Evolutionary conservation across 2,113 vertebrate genomes (phyloP), one percentile per base, ranked within the genome.

Genomic region (Accipiter virgatus): DNA sequence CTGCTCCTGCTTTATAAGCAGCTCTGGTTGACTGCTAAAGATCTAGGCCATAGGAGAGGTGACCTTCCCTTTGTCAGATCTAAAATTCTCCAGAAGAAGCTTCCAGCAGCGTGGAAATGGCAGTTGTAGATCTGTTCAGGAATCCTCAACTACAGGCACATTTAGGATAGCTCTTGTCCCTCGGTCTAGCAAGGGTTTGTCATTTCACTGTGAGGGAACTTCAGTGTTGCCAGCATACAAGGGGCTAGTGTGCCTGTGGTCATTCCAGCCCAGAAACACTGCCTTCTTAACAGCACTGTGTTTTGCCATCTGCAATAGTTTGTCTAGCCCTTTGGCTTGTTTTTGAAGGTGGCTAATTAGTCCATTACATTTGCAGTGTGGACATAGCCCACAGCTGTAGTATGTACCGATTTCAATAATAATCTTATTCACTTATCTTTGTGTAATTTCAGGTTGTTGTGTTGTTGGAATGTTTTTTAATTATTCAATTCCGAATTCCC

Each of bases 121-220:
- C 7, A 55, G 4, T 13, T 68, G 10, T 16, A 75, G 27, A 12
- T 34, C 27, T 61, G 25, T 34, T 84, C 21, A 66, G n/a, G 40
- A 62, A 4, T 2, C 19, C 16, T 70, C 25, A 62, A 1, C 7
- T 58, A 19, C 16, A 78, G 13, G 62, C 7, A 11, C 0, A 3
- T 53, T 70, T 55, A 63, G 34, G 36, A 68, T 19, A 81, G 15
- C 9, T 81, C 19, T 85, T 48, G 7, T 18, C 17, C 18, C 11
- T 74, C 9, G 3, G 7, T 85, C 29, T 20, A n/a, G 22, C 16
- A 91, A 70, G 7, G 10, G 22, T 22, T 89, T 9, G 5, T 42
- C 4, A 18, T 73, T 77, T 91, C 7, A 0, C 21, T 43, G 15
- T 56, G 26, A 53, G 16, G 2, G 18, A 5, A 2, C 9, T 74